Base-by-base conservation (phyloP, 2,113 vertebrate species). In the Syrrhaptes paradoxus region DNA sequence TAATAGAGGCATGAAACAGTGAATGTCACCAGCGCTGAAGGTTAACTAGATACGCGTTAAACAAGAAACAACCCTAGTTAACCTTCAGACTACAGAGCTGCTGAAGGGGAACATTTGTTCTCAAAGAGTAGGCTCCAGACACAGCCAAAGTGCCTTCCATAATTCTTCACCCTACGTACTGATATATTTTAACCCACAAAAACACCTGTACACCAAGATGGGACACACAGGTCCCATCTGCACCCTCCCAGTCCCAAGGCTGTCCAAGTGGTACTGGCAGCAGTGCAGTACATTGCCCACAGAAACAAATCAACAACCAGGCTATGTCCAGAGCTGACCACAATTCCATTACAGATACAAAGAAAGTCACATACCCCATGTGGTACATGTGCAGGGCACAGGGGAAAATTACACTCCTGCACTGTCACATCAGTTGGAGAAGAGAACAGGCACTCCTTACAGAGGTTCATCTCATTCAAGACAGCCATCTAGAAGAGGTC, bases 241-340 rank as follows among this genome's bases (percentile, higher is more conserved):
- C 55, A 51, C 63, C 78, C 68, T 85, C 58, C 24, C 58, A 79
- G 17, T 15, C 57, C 48, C 28, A 16, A 46, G 58, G 38, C 1
- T 68, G 62, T 68, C 85, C 78, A 76, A 2, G 34, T 52, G 34
- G 57, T 61, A 68, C 28, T 49, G n/a, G 36, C 70, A 91, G 49
- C 49, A 72, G 34, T 9, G 45, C 46, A 48, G 34, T 6, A 36
- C 24, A 5, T 1, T 58, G 17, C 36, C 32, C n/a, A 83, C 11
- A 46, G 51, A 45, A 83, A 51, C 17, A 65, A 78, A 52, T 22
- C 31, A 26, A 52, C 16, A 10, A 4, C 28, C 72, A 67, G 36
- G 26, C 9, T 51, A 29, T 0, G 1, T 14, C 51, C 0, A 0
- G 51, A 81, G 57, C 43, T 43, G 55, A 66, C 13, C 59, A 59